Conservation (phyloP, 2,888 invertebrate species). For the Holacanthella duospinosa region DNA sequence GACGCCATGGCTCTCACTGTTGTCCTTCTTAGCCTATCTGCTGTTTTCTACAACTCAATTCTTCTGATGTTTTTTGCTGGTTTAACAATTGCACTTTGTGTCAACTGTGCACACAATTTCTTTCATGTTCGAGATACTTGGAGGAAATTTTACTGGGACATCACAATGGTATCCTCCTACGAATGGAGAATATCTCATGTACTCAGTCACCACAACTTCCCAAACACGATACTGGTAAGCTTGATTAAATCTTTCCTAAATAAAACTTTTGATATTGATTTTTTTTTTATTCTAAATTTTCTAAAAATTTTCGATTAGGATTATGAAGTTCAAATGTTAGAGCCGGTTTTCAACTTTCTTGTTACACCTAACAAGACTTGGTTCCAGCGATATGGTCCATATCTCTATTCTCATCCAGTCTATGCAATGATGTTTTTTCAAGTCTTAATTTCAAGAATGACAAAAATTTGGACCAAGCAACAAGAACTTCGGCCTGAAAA, state of each 20-base stretch:
- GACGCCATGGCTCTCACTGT: constrained; percentile 32
- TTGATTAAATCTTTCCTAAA: neutral
- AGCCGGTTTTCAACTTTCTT: constrained; percentile 25
- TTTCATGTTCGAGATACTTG: constrained; percentile 39
- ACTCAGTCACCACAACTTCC: constrained; percentile 39
- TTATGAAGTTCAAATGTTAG: constrained; percentile 25
- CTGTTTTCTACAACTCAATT: constrained; percentile 22
- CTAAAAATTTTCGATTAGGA: constrained; percentile 19
- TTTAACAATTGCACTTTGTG: constrained; percentile 30
- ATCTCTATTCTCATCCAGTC: constrained; percentile 24
- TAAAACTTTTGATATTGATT: no score
- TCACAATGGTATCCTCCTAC: constrained; percentile 36
- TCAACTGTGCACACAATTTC: constrained; percentile 39
- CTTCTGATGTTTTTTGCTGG: constrained; percentile 31
- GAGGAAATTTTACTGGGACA: constrained; percentile 39
- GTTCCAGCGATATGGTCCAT: constrained; percentile 24
- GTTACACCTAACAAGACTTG: constrained; percentile 22
- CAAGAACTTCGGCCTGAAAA: constrained; percentile 26
- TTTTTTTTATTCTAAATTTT: no score
- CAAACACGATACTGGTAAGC: constrained; percentile 38
- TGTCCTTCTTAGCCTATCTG: constrained; percentile 21
- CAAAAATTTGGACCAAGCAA: constrained; percentile 15
- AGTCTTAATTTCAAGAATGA: constrained; percentile 18
- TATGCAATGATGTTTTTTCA: constrained; percentile 16
- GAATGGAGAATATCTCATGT: constrained; percentile 39